Conservation (phyloP, 2,797 vertebrate species). For the Myripristis murdjan region DNA sequence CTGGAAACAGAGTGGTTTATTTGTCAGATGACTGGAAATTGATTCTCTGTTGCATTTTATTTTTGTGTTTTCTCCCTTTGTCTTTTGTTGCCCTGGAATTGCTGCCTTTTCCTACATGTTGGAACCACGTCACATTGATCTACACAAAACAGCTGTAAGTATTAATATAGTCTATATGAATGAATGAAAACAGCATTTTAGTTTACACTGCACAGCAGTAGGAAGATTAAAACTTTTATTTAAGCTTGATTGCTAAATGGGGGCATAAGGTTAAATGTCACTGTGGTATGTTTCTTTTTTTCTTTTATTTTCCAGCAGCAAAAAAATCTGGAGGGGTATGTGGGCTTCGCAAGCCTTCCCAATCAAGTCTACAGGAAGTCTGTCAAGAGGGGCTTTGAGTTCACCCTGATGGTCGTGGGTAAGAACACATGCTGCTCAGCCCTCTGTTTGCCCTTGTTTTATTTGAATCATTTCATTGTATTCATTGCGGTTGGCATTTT, state of each 20-base stretch:
- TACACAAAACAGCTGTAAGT: constrained; percentile 84
- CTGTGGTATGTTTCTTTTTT: constrained; percentile 30
- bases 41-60: constrained; percentile 47
- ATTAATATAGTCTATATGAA: constrained; percentile 23
- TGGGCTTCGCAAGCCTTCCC: constrained; percentile 99
- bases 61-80: constrained; percentile 27
- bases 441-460: constrained; percentile 47
- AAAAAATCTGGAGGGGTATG: constrained; percentile 99
- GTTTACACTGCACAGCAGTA: neutral
- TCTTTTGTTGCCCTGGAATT: constrained; percentile 44
- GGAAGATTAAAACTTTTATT: neutral
- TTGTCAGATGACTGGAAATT: constrained; percentile 55
- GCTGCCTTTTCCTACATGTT: constrained; percentile 19
- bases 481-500: constrained; percentile 56
- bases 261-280: constrained; percentile 1
- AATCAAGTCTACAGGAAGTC: constrained; percentile 99
- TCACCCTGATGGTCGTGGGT: constrained; percentile 99
- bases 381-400: constrained; percentile 99
- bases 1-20: constrained; percentile 40
- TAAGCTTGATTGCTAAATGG: neutral
- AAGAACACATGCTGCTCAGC: constrained; percentile 75
- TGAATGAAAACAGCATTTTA: neutral
- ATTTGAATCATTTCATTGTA: constrained; percentile 71
- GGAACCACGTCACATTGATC: constrained; percentile 37
- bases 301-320: constrained; percentile 89